Conservation (phyloP, 1,140 invertebrate species). For the Teleopsis dalmanni region DNA sequence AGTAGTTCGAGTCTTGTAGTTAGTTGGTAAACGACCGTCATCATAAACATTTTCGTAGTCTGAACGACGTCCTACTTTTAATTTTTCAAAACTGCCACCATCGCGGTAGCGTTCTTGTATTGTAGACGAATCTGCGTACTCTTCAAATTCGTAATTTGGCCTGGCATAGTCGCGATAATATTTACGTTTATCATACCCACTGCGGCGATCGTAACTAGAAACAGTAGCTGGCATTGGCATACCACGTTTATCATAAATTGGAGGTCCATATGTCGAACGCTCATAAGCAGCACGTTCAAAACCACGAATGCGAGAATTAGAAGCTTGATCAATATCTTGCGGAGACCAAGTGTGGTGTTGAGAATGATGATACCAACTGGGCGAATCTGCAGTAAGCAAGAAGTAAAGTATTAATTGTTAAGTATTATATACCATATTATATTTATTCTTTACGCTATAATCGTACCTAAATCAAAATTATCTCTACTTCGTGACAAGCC, state of each 20-base stretch:
- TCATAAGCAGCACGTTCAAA: slow-evolving; percentile 42
- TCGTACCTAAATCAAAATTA: slow-evolving; percentile 40
- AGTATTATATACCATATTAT: neutral
- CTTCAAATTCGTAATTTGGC: slow-evolving; percentile 36
- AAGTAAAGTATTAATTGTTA: neutral
- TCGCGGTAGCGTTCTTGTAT: slow-evolving; percentile 6
- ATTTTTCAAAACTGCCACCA: slow-evolving; percentile 11
- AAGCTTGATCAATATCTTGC: slow-evolving; percentile 31
- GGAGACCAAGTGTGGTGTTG: slow-evolving; percentile 42
- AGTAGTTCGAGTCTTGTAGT: slow-evolving; percentile 1
- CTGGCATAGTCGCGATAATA: slow-evolving; percentile 36
- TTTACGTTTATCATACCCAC: slow-evolving; percentile 22
- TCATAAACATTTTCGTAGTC: slow-evolving; percentile 41
- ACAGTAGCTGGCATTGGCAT: slow-evolving; percentile 16
- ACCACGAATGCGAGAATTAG: slow-evolving; percentile 19
- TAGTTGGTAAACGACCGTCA: slow-evolving; percentile 31
- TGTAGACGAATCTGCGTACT: slow-evolving; percentile 16
- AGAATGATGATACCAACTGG: slow-evolving; percentile 40
- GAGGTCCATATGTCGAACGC: slow-evolving; percentile 38
- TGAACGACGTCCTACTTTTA: slow-evolving; percentile 7
- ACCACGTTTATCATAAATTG: slow-evolving; percentile 39
- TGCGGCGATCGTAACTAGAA: slow-evolving; percentile 23
- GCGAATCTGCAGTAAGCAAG: slow-evolving; percentile 24
- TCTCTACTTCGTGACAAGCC: slow-evolving; percentile 36
- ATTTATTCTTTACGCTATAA: too few species aligned